Conservation (phyloP, 2,888 invertebrate genomes). For the Heliothis peltigera region DNA sequence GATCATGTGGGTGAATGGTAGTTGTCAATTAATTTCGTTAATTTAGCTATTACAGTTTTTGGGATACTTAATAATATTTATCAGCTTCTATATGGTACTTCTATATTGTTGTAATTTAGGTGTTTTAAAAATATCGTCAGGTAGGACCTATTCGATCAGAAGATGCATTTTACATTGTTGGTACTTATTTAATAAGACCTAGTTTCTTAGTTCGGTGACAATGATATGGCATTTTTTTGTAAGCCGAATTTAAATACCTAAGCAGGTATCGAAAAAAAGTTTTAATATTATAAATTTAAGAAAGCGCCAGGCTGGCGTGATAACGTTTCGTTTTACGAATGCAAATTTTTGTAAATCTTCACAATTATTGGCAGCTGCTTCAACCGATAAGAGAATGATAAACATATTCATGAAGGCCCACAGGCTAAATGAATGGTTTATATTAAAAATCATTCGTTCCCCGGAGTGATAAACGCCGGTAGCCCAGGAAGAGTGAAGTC, state of each 20-base stretch:
- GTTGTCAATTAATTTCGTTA: too few species aligned
- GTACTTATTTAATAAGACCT: too few species aligned
- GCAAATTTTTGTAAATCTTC: constrained; percentile 79
- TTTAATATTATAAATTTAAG: constrained; percentile 16
- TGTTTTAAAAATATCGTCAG: too few species aligned
- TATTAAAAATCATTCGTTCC: constrained; percentile 46
- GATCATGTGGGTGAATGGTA: not conserved
- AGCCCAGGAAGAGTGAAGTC: constrained; percentile 50
- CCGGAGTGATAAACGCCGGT: constrained; percentile 55
- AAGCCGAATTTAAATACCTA: too few species aligned
- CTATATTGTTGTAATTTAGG: too few species aligned
- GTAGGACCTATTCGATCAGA: too few species aligned
- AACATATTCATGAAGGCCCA: constrained; percentile 72
- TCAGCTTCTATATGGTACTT: too few species aligned
- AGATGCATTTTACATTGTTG: too few species aligned
- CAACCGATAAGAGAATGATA: constrained; percentile 68
- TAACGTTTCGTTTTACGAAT: constrained; percentile 69
- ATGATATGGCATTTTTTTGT: too few species aligned
- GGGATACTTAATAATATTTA: too few species aligned
- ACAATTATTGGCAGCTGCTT: constrained; percentile 80
- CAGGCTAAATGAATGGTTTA: constrained; percentile 62
- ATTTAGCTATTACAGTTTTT: too few species aligned
- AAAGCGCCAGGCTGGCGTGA: constrained; percentile 65
- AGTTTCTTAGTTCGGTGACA: too few species aligned
- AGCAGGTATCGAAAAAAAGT: constrained; percentile 6